These are phyloP conservation scores for Drosophila glabriapex DNA, from an alignment of 2,888 invertebrate species.

Conservation along the genomic window DNA sequence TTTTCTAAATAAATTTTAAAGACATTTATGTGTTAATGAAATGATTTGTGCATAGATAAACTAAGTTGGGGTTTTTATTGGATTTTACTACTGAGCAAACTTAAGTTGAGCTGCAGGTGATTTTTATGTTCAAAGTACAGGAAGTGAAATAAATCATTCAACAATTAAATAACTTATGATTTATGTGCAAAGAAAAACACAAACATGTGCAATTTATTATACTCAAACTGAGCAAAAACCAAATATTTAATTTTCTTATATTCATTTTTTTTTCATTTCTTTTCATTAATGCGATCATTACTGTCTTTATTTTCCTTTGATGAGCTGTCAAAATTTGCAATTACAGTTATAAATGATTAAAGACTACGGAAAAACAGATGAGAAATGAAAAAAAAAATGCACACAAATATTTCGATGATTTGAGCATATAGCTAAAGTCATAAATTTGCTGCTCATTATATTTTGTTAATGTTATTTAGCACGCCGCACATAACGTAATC, in stretches of 20 bases:
- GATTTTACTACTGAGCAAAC: background rate
- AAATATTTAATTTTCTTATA: background rate
- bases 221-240: background rate
- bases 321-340: constrained; percentile 53
- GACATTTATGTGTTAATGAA: constrained; percentile 62
- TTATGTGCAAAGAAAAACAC: background rate
- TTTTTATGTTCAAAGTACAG: constrained; percentile 13
- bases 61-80: constrained; percentile 21
- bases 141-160: constrained; percentile 45
- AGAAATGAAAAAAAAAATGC: constrained; percentile 22
- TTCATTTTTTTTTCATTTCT: background rate
- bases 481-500: constrained; percentile 67
- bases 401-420: constrained; percentile 50
- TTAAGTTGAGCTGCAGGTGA: constrained; percentile 6
- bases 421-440: constrained; percentile 37
- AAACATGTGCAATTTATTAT: background rate
- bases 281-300: constrained; percentile 5
- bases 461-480: constrained; percentile 59
- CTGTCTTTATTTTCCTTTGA: constrained; percentile 11
- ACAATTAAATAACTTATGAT: constrained; percentile 13
- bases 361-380: constrained; percentile 24
- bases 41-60: constrained; percentile 56
- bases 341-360: constrained; percentile 59
- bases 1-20: constrained; percentile 16
- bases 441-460: constrained; percentile 61